phyloP scores from a whole-genome alignment of 2,888 invertebrate species.

The Junonia oenone region DNA sequence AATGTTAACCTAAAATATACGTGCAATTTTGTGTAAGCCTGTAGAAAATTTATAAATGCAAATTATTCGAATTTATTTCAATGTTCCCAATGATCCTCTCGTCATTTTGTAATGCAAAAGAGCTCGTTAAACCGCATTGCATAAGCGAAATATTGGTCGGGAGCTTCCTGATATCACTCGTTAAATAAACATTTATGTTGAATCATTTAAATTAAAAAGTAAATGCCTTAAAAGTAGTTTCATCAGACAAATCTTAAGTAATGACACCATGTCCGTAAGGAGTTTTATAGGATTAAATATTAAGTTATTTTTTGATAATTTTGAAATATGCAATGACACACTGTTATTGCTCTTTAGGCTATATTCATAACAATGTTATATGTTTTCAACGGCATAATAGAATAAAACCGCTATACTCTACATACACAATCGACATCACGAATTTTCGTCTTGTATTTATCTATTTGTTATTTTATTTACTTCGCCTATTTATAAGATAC shows the following conservation, averaged over 20 bases:
- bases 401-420: too few species aligned
- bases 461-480: too few species aligned
- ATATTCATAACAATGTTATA: too few species aligned
- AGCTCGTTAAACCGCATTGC: conserved; percentile 29
- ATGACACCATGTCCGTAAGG: background rate
- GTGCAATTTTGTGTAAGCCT: background rate
- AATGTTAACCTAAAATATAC: background rate
- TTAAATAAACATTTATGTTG: conserved; percentile 30
- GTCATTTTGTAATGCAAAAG: conserved; percentile 22
- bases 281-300: background rate
- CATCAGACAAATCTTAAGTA: too few species aligned
- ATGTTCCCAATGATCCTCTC: conserved; percentile 8
- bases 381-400: too few species aligned
- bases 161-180: conserved; percentile 24
- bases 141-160: conserved; percentile 23
- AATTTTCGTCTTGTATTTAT: too few species aligned
- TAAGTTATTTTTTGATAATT: too few species aligned
- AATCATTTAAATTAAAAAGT: background rate
- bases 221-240: too few species aligned
- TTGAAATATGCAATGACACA: too few species aligned
- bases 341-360: too few species aligned
- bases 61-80: conserved; percentile 6
- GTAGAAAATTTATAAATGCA: background rate
- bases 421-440: too few species aligned
- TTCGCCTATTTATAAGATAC: too few species aligned